Conservation (phyloP, 2,113 vertebrate genomes). For the Tiliqua scincoides region DNA sequence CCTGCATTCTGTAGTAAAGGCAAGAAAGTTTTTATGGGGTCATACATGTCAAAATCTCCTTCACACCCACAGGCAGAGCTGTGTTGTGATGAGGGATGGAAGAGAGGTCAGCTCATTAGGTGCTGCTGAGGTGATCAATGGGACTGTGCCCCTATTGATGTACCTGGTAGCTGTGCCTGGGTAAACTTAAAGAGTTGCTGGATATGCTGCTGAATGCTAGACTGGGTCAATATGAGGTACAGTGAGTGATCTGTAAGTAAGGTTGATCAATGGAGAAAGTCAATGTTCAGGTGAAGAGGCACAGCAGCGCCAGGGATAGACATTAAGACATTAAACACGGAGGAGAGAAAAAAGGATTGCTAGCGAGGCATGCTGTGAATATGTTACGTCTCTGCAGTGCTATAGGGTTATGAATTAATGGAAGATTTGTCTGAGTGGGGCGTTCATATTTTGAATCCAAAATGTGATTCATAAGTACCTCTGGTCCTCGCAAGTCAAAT, state of each 20-base stretch:
- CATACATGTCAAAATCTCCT: conserved; percentile 32
- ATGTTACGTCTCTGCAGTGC: background rate
- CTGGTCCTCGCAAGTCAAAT: too few relatives aligned
- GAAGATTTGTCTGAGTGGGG: background rate
- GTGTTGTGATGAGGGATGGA: conserved; percentile 19
- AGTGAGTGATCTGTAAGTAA: conserved; percentile 21
- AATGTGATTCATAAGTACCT: background rate
- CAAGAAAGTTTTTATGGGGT: conserved; percentile 60
- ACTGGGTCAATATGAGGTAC: background rate
- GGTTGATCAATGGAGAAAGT: background rate
- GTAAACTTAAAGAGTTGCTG: conserved; percentile 25
- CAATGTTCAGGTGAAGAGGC: background rate
- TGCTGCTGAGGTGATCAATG: conserved; percentile 30
- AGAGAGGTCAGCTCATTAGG: conserved; percentile 2
- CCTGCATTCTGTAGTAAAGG: conserved; percentile 54
- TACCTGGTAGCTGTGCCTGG: background rate
- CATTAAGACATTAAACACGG: conserved; percentile 18
- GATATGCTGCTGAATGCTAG: conserved; percentile 22
- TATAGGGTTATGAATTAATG: background rate
- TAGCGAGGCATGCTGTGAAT: background rate
- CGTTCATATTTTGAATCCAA: background rate
- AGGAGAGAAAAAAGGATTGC: background rate
- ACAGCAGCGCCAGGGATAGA: background rate
- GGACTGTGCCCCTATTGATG: conserved; percentile 41
- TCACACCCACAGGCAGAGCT: background rate